Evolutionary conservation across 2,113 vertebrate genomes (phyloP).

Genomic region (Elachura formosa): DNA sequence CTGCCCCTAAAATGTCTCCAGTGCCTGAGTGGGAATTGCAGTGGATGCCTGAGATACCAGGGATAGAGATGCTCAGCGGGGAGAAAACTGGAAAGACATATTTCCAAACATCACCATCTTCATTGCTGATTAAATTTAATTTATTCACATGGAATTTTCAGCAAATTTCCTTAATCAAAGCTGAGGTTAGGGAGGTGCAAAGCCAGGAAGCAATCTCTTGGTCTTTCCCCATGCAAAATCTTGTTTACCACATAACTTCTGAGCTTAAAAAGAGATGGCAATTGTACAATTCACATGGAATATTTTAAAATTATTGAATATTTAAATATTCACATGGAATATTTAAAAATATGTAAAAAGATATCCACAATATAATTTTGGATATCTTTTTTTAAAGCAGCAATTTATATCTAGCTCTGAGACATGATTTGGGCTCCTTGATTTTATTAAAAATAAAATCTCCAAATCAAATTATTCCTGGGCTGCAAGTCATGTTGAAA

Average conservation of each 20-base stretch:
- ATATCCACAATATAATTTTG: background rate
- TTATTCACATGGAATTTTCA: background rate
- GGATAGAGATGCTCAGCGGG: background rate
- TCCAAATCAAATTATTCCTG: background rate
- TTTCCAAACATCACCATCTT: background rate
- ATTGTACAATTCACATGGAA: background rate
- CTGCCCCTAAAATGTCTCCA: background rate
- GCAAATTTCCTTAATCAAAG: background rate
- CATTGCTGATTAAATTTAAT: background rate
- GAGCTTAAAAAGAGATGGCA: background rate
- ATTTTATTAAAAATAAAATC: background rate
- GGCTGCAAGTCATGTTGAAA: background rate
- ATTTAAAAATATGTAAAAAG: too few relatives aligned
- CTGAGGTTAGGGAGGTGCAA: background rate
- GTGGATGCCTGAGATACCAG: background rate
- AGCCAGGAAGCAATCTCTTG: background rate
- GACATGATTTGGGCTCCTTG: background rate
- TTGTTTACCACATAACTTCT: background rate
- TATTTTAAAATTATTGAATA: too few relatives aligned
- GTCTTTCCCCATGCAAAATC: background rate
- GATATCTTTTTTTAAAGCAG: background rate
- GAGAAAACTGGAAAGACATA: accelerated
- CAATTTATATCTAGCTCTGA: background rate
- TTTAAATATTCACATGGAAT: background rate
- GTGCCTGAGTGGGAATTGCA: background rate